Conservation (phyloP, 2,888 invertebrate species). For the Euphydryas editha region DNA sequence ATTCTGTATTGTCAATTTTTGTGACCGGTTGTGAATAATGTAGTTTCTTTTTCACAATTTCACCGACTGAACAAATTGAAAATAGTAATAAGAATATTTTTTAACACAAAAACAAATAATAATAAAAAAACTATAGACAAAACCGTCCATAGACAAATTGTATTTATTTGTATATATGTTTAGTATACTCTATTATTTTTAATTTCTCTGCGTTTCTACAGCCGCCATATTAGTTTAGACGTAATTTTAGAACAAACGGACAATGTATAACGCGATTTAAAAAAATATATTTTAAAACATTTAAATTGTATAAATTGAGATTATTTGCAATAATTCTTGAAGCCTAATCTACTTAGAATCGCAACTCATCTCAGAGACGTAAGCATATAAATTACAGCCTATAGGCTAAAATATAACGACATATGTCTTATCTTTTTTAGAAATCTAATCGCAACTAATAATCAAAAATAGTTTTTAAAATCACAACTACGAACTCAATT, state of each 20-base stretch:
- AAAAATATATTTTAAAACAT: neutral
- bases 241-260: constrained; percentile 41
- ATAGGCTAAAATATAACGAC: too few relatives aligned
- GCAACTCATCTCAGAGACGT: too few relatives aligned
- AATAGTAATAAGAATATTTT: constrained; percentile 71
- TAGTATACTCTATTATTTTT: constrained; percentile 65
- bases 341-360: too few relatives aligned
- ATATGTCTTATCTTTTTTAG: too few relatives aligned
- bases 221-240: constrained; percentile 76
- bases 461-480: too few relatives aligned
- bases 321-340: too few relatives aligned
- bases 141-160: constrained; percentile 78
- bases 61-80: constrained; percentile 62
- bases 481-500: too few relatives aligned
- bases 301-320: neutral
- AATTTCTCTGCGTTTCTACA: constrained; percentile 54
- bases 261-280: constrained; percentile 25
- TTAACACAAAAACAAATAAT: constrained; percentile 59
- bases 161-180: constrained; percentile 72
- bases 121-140: constrained; percentile 59
- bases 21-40: constrained; percentile 63
- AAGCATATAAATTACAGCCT: too few relatives aligned
- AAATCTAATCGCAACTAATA: too few relatives aligned
- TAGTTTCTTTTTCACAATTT: constrained; percentile 45
- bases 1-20: constrained; percentile 57